phyloP scores from a whole-genome alignment of 2,113 vertebrate genomes.

The Festucalex cinctus region DNA sequence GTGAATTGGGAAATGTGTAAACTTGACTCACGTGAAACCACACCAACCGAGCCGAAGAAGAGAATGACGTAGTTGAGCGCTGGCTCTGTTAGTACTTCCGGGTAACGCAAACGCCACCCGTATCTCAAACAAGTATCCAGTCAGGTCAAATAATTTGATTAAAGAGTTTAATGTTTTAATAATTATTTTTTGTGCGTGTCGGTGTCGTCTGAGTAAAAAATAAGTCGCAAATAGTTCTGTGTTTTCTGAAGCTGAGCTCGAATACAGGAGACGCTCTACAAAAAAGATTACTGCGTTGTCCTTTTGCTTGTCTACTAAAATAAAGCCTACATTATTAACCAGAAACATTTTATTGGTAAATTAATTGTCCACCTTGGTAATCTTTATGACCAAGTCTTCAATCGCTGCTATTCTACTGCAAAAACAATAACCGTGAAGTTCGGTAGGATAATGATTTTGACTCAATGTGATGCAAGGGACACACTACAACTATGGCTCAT shows the following conservation, averaged over 20 bases:
- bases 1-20: slow-evolving; percentile 6
- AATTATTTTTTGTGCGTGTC: too few species aligned
- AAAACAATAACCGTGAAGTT: not conserved
- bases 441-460: not conserved
- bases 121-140: not conserved
- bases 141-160: not conserved
- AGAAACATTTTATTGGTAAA: not conserved
- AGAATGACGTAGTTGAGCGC: rapidly evolving
- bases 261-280: not conserved
- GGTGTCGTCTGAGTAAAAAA: not conserved
- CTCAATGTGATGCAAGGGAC: not conserved
- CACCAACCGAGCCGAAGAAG: slow-evolving; percentile 6
- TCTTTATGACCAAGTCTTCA: not conserved
- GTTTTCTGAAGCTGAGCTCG: not conserved
- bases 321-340: not conserved
- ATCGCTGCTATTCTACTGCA: too few species aligned
- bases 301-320: not conserved
- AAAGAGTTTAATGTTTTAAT: not conserved
- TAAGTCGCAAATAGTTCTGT: not conserved
- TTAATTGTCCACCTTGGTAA: not conserved
- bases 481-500: not conserved
- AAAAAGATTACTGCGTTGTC: not conserved
- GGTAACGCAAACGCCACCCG: not conserved
- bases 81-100: slow-evolving; percentile 30
- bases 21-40: slow-evolving; percentile 61